Evolutionary conservation across 2,797 vertebrate genomes (phyloP), one percentile per base, ranked within the genome.

Genomic region (Rhabdomys pumilio): DNA sequence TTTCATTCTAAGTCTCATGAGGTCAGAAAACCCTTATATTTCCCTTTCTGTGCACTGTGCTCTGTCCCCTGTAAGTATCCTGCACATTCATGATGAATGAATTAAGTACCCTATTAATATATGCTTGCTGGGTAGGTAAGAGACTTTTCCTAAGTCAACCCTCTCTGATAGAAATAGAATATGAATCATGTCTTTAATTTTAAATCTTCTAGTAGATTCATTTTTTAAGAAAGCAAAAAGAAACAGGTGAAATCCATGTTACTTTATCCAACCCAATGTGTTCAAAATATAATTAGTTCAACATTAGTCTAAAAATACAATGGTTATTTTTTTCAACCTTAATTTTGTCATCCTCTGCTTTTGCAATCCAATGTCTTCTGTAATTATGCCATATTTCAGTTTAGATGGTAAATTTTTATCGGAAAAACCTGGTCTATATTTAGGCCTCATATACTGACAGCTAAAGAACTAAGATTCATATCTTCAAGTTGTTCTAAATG

Each of bases 231-330:
- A 65, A 3, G 63, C 31, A 84, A 87, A 90, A 83, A 89, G 19
- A 61, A 94, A n/a, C 67, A 77, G 38, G 53, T 93, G 38, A 72
- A 81, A 88, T 89, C 44, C 61, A 38, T 63, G 72, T 69, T 41
- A 80, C 88, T 95, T 90, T 69, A 93, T 84, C 50, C 47, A 91
- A 94, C 44, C n/a, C 2, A 6, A 80, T 82, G 80, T 34, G 82
- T 77, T 91, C 65, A 94, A 85, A 91, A 94, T 59, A 95, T 87
- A 76, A 81, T 80, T 84, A 96, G 81, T 97, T 89, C 31, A 94
- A 79, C 29, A 75, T 84, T 34, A 83, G 34, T 80, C 88, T 87
- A 93, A 93, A 94, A 81, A 63, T 91, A 89, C 11, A 81, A 59
- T 63, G 59, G 0, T 19, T 69, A 61, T 86, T 67, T 69, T 91